Evolutionary conservation across 2,888 invertebrate species (phyloP), one percentile per base, ranked within the genome.

Genomic region (Nomada flava): DNA sequence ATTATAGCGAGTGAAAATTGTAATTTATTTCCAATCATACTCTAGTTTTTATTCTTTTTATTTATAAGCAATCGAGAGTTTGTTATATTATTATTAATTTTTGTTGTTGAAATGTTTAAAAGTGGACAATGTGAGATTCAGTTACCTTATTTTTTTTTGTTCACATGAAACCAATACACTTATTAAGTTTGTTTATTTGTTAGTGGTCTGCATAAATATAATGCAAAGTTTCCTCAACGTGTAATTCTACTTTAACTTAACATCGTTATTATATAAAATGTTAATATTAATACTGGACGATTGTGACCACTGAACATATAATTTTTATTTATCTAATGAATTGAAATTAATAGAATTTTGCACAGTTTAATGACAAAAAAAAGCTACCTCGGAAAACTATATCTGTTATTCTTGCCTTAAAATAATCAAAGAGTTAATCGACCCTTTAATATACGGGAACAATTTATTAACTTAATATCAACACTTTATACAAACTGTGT

Each of bases 401-500:
- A 26, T 7, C 23, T 50, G 26, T 26, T 29, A 55, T 42, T 52
- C 20, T 42, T 26, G n/a, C 11, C n/a, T 52, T 59, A 59, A 53
- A 69, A 65, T n/a, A 72, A 84, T 63, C 47, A 76, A 79, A 26
- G n/a, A 84, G 67, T 70, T 53, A 55, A 73, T 72, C 57, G 52
- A 18, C 57, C 44, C 18, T 75, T 81, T 78, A 86, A 82, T 87
- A 77, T 86, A 88, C 86, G 84, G 86, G 88, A 87, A 87, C 88
- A 88, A 88, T 87, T 87, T 87, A 87, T 87, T 87, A 87, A 87
- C 88, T 87, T 86, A 88, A 88, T 86, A 87, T 87, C 84, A 88
- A 87, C 84, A 86, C 79, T 87, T 87, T 87, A 88, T 87, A 87
- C 88, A 88, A 88, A 88, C 88, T 87, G 88, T 87, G 82, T 86